Conservation (phyloP, 2,113 vertebrate species). For the Takifugu flavidus region DNA sequence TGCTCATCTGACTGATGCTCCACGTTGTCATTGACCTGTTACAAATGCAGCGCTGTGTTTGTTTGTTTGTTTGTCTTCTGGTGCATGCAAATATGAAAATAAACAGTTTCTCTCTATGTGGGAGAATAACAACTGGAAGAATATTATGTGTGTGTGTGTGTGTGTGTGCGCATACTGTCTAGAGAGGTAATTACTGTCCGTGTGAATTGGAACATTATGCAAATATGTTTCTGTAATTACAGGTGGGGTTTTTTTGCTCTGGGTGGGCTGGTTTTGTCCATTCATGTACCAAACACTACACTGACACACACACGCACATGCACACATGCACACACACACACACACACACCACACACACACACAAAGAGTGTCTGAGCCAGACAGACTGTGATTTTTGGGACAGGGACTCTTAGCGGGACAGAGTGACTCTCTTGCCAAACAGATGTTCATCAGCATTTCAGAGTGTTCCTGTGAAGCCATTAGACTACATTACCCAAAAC, state of each 20-base stretch:
- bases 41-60: slow-evolving; percentile 24
- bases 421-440: slow-evolving; percentile 49
- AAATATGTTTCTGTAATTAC: slow-evolving; percentile 34
- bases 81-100: background rate
- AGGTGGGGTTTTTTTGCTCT: slow-evolving; percentile 5
- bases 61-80: slow-evolving; percentile 8
- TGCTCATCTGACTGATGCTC: slow-evolving; percentile 31
- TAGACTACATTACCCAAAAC: slow-evolving; percentile 61
- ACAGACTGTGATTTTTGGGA: no score
- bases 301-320: no score
- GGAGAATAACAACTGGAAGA: slow-evolving; percentile 12
- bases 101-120: background rate
- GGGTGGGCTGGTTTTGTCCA: slow-evolving; percentile 9
- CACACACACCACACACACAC: no score
- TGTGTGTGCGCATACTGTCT: slow-evolving; percentile 11
- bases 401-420: background rate
- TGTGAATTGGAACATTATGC: slow-evolving; percentile 5
- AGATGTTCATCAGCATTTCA: slow-evolving; percentile 73
- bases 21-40: slow-evolving; percentile 36
- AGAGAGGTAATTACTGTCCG: slow-evolving; percentile 25
- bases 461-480: slow-evolving; percentile 63
- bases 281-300: slow-evolving; percentile 18
- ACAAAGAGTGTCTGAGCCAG: no score
- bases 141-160: slow-evolving; percentile 5
- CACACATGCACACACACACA: no score